Evolutionary conservation across 1,140 invertebrate species (phyloP), one percentile per base, ranked within the genome.

Genomic region (Euglossa dilemma): DNA sequence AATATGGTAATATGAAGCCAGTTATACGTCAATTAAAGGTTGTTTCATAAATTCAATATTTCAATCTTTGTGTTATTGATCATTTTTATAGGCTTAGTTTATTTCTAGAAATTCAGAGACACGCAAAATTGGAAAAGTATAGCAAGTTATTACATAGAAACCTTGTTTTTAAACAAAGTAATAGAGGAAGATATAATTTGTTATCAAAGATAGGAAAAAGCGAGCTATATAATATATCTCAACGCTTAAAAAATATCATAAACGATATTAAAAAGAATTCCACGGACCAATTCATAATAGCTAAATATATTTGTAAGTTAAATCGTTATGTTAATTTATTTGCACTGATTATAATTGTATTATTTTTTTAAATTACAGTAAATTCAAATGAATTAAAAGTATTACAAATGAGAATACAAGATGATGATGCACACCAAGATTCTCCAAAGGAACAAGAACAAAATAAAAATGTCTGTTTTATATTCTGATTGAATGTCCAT

Each of bases 61-160:
- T 69, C 7, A 20, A 45, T 25, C 45, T 36, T 63, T 43, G 57
- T 45, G 8, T 71, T 23, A 18, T 69, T 28, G 16, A 71, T 50
- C 6, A 52, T 20, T 81, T 79, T 43, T 73, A 25, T 23, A 2
- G 47, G 36, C 23, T 12, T 63, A 47, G 43, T 63, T 5, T 25
- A 45, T 36, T 43, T 43, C 36, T 12, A 92, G 91, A 93, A 92
- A 91, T 36, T 92, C 0, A 85, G 89, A 23, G 86, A 92, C 52
- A 87, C 57, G 0, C 69, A 89, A 43, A 36, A 85, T 0, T 88
- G 80, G 90, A 57, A 78, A 6, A 85, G 52, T 8, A 47, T 93
- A 11, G 83, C 84, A 2, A 93, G 92, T 50, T 93, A 92, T 73
- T 92, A 84, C 36, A 92, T 93, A 7, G 91, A 93, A 84, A 93